Conservation (phyloP, 2,113 vertebrate species). For the Heterotilapia buettikoferi region DNA sequence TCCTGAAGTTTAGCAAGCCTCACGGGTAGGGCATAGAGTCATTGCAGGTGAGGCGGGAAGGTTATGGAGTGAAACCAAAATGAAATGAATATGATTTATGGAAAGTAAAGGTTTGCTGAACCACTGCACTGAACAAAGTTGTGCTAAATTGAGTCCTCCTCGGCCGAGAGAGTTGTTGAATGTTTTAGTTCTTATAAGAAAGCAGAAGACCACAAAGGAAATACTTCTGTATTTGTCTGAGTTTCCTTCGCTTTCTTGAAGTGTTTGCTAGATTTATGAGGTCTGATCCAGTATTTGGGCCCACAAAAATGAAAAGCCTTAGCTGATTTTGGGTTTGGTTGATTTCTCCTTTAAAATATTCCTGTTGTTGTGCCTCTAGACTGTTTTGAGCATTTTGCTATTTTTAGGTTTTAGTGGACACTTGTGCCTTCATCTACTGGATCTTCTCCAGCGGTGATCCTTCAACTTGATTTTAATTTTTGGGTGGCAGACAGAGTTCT, state of each 20-base stretch:
- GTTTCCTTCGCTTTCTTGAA: neutral
- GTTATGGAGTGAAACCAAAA: neutral
- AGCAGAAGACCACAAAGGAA: neutral
- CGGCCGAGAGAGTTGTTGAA: neutral
- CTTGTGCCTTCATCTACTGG: neutral
- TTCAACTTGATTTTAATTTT: neutral
- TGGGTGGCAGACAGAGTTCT: neutral
- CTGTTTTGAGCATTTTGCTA: neutral
- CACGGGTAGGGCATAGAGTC: neutral
- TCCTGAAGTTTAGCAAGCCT: neutral
- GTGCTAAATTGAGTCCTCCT: neutral
- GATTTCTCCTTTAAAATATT: neutral
- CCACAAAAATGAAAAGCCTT: neutral
- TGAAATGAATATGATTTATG: neutral
- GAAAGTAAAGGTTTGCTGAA: neutral
- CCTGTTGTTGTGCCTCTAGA: fast-evolving
- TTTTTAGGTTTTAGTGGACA: neutral
- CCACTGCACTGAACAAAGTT: neutral
- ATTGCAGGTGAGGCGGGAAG: neutral
- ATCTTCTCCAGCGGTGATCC: neutral
- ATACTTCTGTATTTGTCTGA: neutral
- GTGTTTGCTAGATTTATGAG: neutral
- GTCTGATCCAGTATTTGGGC: neutral
- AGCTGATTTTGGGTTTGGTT: neutral
- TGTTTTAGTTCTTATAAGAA: neutral